Base-by-base conservation (phyloP, 2,888 invertebrate genomes). In the Caenorhabditis angaria region DNA sequence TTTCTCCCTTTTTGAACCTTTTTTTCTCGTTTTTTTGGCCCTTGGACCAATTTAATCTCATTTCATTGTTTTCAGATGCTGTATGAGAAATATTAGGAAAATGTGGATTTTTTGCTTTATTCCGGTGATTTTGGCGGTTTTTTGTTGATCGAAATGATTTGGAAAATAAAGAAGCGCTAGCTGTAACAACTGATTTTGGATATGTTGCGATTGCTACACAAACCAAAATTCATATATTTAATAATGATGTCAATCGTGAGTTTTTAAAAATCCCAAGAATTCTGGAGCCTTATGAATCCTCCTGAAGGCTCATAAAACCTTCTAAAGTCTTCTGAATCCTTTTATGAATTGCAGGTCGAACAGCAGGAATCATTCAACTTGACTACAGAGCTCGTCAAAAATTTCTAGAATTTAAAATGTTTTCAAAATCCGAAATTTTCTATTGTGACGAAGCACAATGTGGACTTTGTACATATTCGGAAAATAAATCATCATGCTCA, bases 361-460 rank as follows among this genome's bases (percentile, higher is more conserved):
- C 69, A 58, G 61, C 58, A 47, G 70, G 70, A 28, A 48, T 58
- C 22, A 58, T 70, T 0, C 20, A 53, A 1, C 54, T 54, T 6
- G 24, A 22, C 27, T 54, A 27, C 27, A 8, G 54, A 54, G 56
- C 62, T 6, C 64, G 71, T 0, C 53, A 59, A 5, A 70, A 67
- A 25, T 71, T 77, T 47, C 25, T 75, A 4, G 80, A 82, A 35
- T 63, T 82, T 48, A 80, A 75, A 57, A 32, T 82, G 41, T 65
- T 80, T 28, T 75, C 77, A 14, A 65, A 71, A 20, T 70, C 76
- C 10, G 72, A 70, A 56, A 24, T 82, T 0, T 77, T 79, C 51
- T 82, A 76, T 61, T 82, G 82, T 50, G 80, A 80, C 55, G 62
- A 66, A 24, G 18, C 53, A 1, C 53, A 61, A n/a, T 82, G 82